Percentiles rank a stretch among this genome's conserved stretches.
phyloP scores from a whole-genome alignment of 2,113 vertebrate species.

The Carassius auratus region DNA sequence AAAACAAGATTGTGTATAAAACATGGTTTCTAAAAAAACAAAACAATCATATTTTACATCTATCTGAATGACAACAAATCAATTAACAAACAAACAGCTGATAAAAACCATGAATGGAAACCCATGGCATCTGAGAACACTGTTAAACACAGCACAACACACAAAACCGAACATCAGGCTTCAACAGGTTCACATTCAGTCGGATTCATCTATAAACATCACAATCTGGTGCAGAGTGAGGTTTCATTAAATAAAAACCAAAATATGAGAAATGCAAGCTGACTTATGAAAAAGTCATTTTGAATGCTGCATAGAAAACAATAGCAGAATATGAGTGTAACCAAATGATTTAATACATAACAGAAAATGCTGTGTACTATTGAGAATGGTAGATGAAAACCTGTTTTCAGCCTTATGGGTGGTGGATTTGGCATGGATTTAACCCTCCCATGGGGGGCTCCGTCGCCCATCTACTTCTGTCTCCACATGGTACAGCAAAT shows the following conservation, averaged over 20 bases:
- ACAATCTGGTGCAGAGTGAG: neutral
- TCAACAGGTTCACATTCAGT: neutral
- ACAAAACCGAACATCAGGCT: neutral
- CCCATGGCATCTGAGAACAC: neutral
- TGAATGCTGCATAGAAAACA: neutral
- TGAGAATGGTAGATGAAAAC: neutral
- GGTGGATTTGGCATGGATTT: constrained; percentile 47
- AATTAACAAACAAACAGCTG: constrained; percentile 3
- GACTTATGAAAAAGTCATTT: neutral
- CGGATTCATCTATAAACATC: neutral
- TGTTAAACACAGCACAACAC: neutral
- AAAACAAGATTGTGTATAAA: constrained; percentile 57
- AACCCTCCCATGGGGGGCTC: constrained; percentile 93
- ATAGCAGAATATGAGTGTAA: no score
- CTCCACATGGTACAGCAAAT: constrained; percentile 93
- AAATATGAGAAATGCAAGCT: neutral
- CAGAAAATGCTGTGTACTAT: neutral
- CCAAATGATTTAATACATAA: neutral
- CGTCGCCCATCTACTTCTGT: constrained; percentile 92
- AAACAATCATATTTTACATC: constrained; percentile 34
- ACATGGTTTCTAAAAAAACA: constrained; percentile 30
- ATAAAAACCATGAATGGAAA: neutral
- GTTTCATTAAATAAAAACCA: neutral
- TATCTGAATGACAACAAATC: constrained; percentile 5
- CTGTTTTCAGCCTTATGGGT: no score